Base-by-base conservation (phyloP, 2,888 invertebrate genomes). In the Aphidoletes aphidimyza region DNA sequence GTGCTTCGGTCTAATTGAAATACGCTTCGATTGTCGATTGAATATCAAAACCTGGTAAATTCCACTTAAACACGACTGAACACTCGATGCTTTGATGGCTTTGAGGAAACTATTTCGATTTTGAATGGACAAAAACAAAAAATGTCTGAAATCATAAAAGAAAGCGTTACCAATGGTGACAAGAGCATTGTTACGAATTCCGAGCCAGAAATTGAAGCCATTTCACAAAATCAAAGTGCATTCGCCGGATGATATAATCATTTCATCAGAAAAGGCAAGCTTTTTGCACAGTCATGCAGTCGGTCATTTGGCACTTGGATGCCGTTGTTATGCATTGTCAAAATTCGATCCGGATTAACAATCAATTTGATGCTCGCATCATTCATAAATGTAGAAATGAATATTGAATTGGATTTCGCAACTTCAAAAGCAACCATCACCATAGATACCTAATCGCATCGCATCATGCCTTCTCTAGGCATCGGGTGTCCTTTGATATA, bases 1-100 rank as follows among this genome's bases (percentile, higher is more conserved):
- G 17, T 6, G 34, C 14, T 6, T 69, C 69, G 14, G 47, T 17
- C 47, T 9, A 47, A 47, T 47, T 47, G 47, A 47, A 47, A 47
- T 47, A 19, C 47, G 47, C 47, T 54, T 2, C 54, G 22, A 54
- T 22, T 69, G 17, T 30, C 30, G 17, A 81, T 37, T 81, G 81
- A 8, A 81, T n/a, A n/a, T 81, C 6, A 17, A 5, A 69, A 81
- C n/a, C 81, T 22, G 37, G 26, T 22, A 81, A 81, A 81, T 81
- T 37, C 81, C 81, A 81, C 37, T 81, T n/a, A n/a, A 81, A 69
- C 81, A 81, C 81, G 37, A n/a, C n/a, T n/a, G n/a, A n/a, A n/a
- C 36, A n/a, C 81, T 36, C n/a, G 59, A 59, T 59, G 26, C 59
- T 59, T 8, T 47, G 9, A 11, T n/a, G n/a, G n/a, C n/a, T n/a